Conservation (phyloP, 2,888 invertebrate genomes). For the Sarcophaga carnaria region DNA sequence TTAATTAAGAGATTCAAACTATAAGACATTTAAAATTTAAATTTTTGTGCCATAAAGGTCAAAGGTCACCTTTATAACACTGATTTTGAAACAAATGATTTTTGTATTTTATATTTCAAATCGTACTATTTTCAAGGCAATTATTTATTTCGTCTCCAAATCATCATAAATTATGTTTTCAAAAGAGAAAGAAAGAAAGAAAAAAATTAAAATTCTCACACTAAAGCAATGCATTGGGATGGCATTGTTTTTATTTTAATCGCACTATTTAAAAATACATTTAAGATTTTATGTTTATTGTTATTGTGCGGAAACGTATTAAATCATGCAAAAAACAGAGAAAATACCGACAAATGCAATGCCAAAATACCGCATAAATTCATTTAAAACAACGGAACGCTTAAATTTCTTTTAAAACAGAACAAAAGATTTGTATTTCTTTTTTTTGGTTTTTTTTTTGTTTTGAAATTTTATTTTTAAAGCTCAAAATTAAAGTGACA, state of each 20-base stretch:
- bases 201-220: conserved; percentile 49
- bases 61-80: no score
- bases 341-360: conserved; percentile 56
- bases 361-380: background rate
- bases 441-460: no score
- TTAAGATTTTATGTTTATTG: conserved; percentile 76
- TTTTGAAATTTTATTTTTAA: background rate
- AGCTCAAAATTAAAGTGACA: conserved; percentile 42
- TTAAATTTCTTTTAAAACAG: conserved; percentile 13
- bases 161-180: no score
- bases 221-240: background rate
- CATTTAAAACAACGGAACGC: conserved; percentile 30
- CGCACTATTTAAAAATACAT: conserved; percentile 80
- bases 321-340: conserved; percentile 68
- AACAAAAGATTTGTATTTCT: conserved; percentile 11
- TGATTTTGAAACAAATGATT: no score
- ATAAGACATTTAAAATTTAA: no score
- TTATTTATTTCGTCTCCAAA: no score
- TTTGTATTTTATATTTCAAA: no score
- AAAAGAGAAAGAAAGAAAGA: no score
- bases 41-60: no score
- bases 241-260: conserved; percentile 72
- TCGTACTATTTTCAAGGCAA: no score
- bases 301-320: conserved; percentile 72
- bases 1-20: no score